Evolutionary conservation across 2,113 vertebrate species (phyloP).

Genomic region (Phrynocephalus versicolor): DNA sequence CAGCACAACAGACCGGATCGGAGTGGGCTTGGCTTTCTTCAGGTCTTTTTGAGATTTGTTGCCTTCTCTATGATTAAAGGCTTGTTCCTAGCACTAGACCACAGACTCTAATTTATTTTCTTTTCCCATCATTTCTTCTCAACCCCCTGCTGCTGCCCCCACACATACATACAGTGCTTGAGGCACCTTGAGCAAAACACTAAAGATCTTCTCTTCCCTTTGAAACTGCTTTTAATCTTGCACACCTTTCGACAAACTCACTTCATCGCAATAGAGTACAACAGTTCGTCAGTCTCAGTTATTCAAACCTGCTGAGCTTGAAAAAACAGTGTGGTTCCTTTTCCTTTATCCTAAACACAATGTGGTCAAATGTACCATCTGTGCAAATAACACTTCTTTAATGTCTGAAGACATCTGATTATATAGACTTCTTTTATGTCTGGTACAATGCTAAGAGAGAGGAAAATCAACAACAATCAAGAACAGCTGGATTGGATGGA

Average conservation of each 20-base stretch:
- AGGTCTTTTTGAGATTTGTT: conserved; percentile 4
- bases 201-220: neutral
- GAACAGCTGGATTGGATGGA: neutral
- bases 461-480: neutral
- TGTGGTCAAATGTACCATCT: neutral
- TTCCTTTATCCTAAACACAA: neutral
- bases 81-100: conserved; percentile 9
- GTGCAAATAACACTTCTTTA: neutral
- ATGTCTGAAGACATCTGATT: neutral
- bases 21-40: conserved; percentile 17
- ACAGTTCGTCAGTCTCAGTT: neutral
- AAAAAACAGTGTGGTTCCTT: neutral
- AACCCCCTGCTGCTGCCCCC: neutral
- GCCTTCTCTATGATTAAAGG: conserved; percentile 1
- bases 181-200: neutral
- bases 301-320: neutral
- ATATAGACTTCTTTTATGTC: neutral
- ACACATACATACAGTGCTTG: neutral
- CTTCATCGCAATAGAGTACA: neutral
- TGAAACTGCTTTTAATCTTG: conserved; percentile 5
- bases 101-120: neutral
- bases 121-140: neutral
- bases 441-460: neutral
- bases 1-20: neutral
- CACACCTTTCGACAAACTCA: neutral